These are phyloP conservation scores for Apogon hyalosoma DNA, from an alignment of 2,797 vertebrate species.

Conservation along the genomic window DNA sequence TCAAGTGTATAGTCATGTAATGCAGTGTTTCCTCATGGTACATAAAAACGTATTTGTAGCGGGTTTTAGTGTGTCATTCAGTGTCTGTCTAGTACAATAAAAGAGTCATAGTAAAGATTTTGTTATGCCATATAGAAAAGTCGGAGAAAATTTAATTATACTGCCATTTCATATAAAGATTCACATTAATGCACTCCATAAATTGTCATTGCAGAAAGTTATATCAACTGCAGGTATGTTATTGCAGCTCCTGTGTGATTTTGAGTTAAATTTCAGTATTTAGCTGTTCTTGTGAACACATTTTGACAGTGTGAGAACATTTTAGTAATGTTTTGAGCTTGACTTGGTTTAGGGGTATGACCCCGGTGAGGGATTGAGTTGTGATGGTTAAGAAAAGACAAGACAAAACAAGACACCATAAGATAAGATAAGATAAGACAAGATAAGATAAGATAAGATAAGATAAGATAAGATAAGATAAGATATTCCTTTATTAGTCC, in stretches of 20 bases:
- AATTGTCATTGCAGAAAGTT: slow-evolving; percentile 36
- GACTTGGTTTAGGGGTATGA: too few relatives aligned
- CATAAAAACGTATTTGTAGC: slow-evolving; percentile 18
- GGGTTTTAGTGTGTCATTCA: slow-evolving; percentile 8
- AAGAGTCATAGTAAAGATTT: slow-evolving; percentile 19
- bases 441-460: too few relatives aligned
- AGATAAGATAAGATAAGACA: too few relatives aligned
- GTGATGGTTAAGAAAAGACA: too few relatives aligned
- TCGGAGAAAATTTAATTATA: slow-evolving; percentile 24
- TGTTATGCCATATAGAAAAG: slow-evolving; percentile 1
- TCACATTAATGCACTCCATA: slow-evolving; percentile 37
- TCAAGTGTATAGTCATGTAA: slow-evolving; percentile 17
- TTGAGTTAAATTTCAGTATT: too few relatives aligned
- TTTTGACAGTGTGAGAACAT: too few relatives aligned
- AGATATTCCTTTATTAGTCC: too few relatives aligned
- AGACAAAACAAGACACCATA: too few relatives aligned
- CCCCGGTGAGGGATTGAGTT: too few relatives aligned
- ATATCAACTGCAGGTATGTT: slow-evolving; percentile 33
- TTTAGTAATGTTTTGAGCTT: too few relatives aligned
- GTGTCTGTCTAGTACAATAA: slow-evolving; percentile 10
- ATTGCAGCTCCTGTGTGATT: slow-evolving; percentile 34
- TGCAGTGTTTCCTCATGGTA: slow-evolving; percentile 14
- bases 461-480: too few relatives aligned
- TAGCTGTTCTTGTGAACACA: too few relatives aligned
- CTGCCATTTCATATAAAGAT: slow-evolving; percentile 30